Evolutionary conservation across 2,888 invertebrate species (phyloP).

Genomic region (Xestia ashworthii): DNA sequence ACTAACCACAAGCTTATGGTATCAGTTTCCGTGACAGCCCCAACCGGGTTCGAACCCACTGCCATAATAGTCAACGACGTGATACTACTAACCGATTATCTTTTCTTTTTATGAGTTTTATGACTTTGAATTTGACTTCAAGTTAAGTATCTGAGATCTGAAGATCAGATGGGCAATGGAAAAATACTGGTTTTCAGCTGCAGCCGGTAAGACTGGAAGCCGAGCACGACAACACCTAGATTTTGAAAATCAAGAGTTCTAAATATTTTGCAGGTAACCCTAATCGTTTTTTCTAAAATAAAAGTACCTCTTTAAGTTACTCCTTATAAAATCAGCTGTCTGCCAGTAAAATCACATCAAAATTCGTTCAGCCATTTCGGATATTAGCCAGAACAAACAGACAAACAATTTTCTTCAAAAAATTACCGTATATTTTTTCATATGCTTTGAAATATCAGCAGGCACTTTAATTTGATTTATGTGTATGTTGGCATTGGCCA

Average conservation of each 20-base stretch:
- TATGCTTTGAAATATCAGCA: too few relatives aligned
- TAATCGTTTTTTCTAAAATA: too few relatives aligned
- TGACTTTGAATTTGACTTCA: background rate
- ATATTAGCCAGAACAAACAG: too few relatives aligned
- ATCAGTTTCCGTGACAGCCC: slow-evolving; percentile 35
- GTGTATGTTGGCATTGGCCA: background rate
- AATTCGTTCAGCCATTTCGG: too few relatives aligned
- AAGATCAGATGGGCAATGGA: background rate
- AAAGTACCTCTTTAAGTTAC: too few relatives aligned
- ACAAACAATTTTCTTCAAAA: too few relatives aligned
- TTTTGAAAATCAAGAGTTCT: too few relatives aligned
- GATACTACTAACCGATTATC: slow-evolving; percentile 21
- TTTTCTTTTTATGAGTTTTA: background rate
- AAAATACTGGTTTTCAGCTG: background rate
- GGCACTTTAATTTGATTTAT: too few relatives aligned
- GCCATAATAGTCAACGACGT: slow-evolving; percentile 28
- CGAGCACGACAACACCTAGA: background rate
- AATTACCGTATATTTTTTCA: too few relatives aligned
- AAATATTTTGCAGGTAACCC: too few relatives aligned
- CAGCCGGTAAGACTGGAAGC: background rate
- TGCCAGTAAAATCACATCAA: too few relatives aligned
- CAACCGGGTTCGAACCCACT: slow-evolving; percentile 44
- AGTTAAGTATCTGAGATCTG: background rate
- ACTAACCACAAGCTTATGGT: slow-evolving; percentile 50
- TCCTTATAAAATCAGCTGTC: too few relatives aligned